Evolutionary conservation across 2,113 vertebrate genomes (phyloP).

Genomic region (Cheilinus undulatus): DNA sequence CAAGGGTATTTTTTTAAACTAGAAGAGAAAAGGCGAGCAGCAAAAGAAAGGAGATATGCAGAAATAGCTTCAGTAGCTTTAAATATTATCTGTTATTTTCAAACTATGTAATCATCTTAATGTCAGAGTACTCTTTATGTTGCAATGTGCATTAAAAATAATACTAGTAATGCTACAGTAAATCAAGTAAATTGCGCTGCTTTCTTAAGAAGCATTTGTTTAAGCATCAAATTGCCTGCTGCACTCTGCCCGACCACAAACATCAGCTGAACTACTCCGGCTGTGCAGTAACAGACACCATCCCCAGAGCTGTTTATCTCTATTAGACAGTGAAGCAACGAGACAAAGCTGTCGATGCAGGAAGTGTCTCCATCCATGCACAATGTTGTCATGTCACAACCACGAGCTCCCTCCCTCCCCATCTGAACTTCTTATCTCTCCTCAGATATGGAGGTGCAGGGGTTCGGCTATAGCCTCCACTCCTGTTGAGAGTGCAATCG

Average conservation of each 20-base stretch:
- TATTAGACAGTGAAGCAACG: constrained; percentile 2
- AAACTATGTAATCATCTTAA: neutral
- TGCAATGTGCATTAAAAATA: constrained; percentile 7
- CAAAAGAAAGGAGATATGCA: neutral
- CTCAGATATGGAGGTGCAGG: constrained; percentile 52
- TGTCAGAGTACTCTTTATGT: neutral
- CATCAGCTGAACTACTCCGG: constrained; percentile 28
- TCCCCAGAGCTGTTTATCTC: constrained; percentile 7
- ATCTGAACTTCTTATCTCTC: constrained; percentile 31
- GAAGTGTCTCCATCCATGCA: constrained; percentile 4
- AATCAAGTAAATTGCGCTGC: neutral
- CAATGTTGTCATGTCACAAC: constrained; percentile 7
- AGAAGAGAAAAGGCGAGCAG: neutral
- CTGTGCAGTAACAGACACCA: neutral
- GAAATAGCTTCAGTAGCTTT: neutral
- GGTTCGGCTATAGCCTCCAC: constrained; percentile 36
- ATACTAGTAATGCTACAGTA: neutral
- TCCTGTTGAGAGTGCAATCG: constrained; percentile 55
- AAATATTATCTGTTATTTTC: neutral
- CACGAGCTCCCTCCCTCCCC: neutral
- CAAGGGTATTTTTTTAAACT: neutral
- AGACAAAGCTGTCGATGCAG: neutral
- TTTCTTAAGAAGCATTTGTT: constrained; percentile 2
- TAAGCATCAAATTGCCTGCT: constrained; percentile 25
- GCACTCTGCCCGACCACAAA: constrained; percentile 1